Percentiles rank a stretch among this genome's conserved stretches.
These are phyloP conservation scores for Sinotaia quadrata DNA, from an alignment of 2,888 invertebrate species.

Conservation along the genomic window DNA sequence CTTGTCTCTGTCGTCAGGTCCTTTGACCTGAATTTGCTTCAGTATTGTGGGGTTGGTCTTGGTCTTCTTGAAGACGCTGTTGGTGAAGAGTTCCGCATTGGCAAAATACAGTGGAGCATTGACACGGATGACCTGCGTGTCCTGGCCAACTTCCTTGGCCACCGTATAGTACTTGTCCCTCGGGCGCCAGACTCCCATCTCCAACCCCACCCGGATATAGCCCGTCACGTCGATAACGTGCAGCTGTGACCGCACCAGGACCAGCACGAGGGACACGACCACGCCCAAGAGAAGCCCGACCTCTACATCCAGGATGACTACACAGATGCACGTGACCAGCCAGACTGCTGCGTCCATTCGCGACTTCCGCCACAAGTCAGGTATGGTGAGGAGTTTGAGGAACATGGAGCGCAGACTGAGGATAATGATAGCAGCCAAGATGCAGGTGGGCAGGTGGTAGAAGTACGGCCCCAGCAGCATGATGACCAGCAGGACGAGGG, in stretches of 20 bases:
- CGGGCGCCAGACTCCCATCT: slow-evolving; percentile 24
- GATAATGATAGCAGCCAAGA: slow-evolving; percentile 65
- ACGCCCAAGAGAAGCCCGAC: slow-evolving; percentile 85
- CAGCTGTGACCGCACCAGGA: slow-evolving; percentile 78
- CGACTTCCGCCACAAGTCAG: slow-evolving; percentile 33
- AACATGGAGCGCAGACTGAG: slow-evolving; percentile 67
- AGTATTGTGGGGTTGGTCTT: slow-evolving; percentile 44
- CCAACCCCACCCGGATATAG: slow-evolving; percentile 27
- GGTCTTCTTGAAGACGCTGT: slow-evolving; percentile 53
- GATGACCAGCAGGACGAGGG: slow-evolving; percentile 42
- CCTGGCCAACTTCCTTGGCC: slow-evolving; percentile 16
- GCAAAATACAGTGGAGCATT: slow-evolving; percentile 72
- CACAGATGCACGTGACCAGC: slow-evolving; percentile 83
- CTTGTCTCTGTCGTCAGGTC: background rate
- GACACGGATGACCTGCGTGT: slow-evolving; percentile 49
- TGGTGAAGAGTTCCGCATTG: slow-evolving; percentile 69
- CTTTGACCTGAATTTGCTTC: slow-evolving; percentile 18
- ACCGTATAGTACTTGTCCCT: slow-evolving; percentile 30
- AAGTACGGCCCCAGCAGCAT: slow-evolving; percentile 36
- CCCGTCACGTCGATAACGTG: slow-evolving; percentile 28
- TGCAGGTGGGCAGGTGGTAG: slow-evolving; percentile 74
- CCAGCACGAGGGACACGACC: slow-evolving; percentile 80
- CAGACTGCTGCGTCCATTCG: slow-evolving; percentile 74
- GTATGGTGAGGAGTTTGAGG: slow-evolving; percentile 46
- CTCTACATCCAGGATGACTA: slow-evolving; percentile 84